phyloP scores from a whole-genome alignment of 2,797 vertebrate species.

The Pelodytes ibericus region DNA sequence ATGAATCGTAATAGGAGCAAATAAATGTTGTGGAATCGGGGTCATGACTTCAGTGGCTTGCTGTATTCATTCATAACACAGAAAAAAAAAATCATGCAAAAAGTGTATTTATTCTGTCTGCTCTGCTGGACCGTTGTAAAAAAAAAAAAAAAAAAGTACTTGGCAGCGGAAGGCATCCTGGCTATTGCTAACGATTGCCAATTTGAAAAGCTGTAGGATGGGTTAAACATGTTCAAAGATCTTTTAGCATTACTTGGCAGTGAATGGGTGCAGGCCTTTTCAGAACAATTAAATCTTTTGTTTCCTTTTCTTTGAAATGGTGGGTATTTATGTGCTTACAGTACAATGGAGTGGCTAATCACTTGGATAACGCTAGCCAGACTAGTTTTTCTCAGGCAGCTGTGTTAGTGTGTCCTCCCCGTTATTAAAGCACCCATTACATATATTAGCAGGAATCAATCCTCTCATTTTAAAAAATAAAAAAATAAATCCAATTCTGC shows the following conservation, averaged over 20 bases:
- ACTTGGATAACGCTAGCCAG: slow-evolving; percentile 48
- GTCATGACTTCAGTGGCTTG: no score
- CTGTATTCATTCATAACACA: no score
- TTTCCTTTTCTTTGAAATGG: slow-evolving; percentile 41
- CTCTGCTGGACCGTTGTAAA: no score
- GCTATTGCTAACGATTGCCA: no score
- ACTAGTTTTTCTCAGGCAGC: slow-evolving; percentile 46
- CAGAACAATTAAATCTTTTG: slow-evolving; percentile 54
- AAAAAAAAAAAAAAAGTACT: no score
- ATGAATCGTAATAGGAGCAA: no score
- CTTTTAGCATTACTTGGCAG: slow-evolving; percentile 13
- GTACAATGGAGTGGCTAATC: slow-evolving; percentile 55
- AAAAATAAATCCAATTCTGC: no score
- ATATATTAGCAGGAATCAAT: neutral
- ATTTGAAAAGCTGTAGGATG: neutral
- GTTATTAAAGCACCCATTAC: slow-evolving; percentile 26
- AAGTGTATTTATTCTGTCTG: no score
- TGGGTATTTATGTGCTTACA: slow-evolving; percentile 52
- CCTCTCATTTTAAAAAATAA: no score
- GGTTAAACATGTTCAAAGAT: neutral
- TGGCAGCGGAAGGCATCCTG: no score
- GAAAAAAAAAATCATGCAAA: no score
- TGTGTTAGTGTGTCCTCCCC: slow-evolving; percentile 14
- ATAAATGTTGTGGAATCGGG: no score
- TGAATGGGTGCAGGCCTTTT: slow-evolving; percentile 22